Conservation (phyloP, 2,888 invertebrate species). For the Andrena trimmerana region DNA sequence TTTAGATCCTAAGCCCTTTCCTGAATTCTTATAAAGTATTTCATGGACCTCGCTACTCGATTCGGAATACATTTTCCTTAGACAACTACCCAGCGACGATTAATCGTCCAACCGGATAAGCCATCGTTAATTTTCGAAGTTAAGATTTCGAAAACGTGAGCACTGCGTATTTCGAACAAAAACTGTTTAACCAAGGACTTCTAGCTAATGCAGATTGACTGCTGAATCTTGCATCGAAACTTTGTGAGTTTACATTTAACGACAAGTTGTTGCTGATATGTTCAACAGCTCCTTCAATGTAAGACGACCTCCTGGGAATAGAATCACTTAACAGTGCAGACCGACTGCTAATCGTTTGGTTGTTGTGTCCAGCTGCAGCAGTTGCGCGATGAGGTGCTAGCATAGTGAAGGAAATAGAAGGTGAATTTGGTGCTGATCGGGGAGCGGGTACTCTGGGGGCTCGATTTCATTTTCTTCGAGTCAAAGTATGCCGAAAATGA, state of each 20-base stretch:
- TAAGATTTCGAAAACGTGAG: too few relatives aligned
- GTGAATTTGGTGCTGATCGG: conserved; percentile 75
- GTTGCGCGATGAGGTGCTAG: conserved; percentile 47
- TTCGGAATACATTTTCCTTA: neutral
- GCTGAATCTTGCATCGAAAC: too few relatives aligned
- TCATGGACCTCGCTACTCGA: neutral
- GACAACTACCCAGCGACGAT: neutral
- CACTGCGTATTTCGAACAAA: too few relatives aligned
- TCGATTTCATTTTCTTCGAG: conserved; percentile 49
- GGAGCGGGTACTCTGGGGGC: conserved; percentile 81
- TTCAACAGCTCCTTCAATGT: too few relatives aligned
- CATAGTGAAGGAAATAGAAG: conserved; percentile 21
- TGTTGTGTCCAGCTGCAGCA: conserved; percentile 24
- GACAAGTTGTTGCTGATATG: too few relatives aligned
- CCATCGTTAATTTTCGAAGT: too few relatives aligned
- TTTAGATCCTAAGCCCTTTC: neutral
- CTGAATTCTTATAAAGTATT: neutral
- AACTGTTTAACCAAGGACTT: too few relatives aligned
- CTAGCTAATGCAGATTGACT: too few relatives aligned
- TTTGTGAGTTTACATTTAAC: too few relatives aligned
- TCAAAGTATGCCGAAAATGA: conserved; percentile 28
- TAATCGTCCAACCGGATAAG: neutral
- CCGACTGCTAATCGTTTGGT: neutral
- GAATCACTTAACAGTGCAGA: neutral
- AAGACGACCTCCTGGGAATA: too few relatives aligned